Percentiles rank a stretch among this genome's conserved stretches.
Conservation (phyloP, 2,797 vertebrate genomes). For the Hyperoplus lanceolatus region DNA sequence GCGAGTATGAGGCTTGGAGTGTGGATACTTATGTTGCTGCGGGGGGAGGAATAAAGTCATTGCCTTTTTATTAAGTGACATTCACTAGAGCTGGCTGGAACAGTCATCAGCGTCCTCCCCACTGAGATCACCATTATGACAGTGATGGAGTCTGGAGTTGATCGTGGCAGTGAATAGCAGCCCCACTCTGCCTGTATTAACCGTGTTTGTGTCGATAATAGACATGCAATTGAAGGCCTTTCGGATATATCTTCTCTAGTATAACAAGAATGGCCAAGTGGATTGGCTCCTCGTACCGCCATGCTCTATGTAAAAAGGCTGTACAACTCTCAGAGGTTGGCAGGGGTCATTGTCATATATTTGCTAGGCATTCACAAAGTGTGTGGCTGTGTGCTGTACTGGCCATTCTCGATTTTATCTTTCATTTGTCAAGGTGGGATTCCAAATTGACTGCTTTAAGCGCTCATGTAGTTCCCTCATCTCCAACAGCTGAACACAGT, state of each 20-base stretch:
- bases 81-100: constrained; percentile 55
- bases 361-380: constrained; percentile 14
- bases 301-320: constrained; percentile 19
- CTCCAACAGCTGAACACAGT: constrained; percentile 21
- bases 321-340: constrained; percentile 16
- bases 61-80: constrained; percentile 81
- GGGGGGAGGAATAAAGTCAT: constrained; percentile 75
- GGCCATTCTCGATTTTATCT: constrained; percentile 22
- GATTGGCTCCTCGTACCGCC: background rate
- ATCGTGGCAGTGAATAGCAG: constrained; percentile 58
- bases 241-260: constrained; percentile 48
- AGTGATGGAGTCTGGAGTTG: constrained; percentile 64
- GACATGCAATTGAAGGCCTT: constrained; percentile 57
- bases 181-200: constrained; percentile 34
- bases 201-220: constrained; percentile 59
- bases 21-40: constrained; percentile 73
- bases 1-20: constrained; percentile 50
- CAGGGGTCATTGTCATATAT: constrained; percentile 46
- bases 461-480: constrained; percentile 34
- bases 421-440: constrained; percentile 38
- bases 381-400: constrained; percentile 5
- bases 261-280: constrained; percentile 30
- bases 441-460: constrained; percentile 47
- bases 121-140: constrained; percentile 67
- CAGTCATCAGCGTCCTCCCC: constrained; percentile 52